phyloP scores from a whole-genome alignment of 2,113 vertebrate genomes.

The Engystomops pustulosus region DNA sequence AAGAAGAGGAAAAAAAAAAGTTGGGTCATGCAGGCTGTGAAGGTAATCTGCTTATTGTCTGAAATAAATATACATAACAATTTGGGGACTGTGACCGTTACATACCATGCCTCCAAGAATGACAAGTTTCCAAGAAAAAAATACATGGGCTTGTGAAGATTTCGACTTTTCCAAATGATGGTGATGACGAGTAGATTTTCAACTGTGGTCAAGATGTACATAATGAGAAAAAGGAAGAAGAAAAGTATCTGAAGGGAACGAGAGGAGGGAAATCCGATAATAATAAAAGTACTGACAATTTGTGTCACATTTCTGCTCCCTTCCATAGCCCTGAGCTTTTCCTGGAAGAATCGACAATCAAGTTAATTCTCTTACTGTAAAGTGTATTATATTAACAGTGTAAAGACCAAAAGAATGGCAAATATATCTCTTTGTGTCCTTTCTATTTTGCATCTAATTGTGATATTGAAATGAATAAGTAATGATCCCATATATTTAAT shows the following conservation, averaged over 20 bases:
- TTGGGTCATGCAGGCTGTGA: slow-evolving; percentile 58
- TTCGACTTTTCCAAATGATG: slow-evolving; percentile 3
- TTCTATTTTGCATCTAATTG: too few species aligned
- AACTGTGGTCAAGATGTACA: slow-evolving; percentile 59
- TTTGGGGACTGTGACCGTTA: slow-evolving; percentile 63
- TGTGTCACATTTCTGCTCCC: background rate
- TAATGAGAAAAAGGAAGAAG: slow-evolving; percentile 59
- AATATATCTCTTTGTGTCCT: too few species aligned
- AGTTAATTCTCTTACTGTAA: background rate
- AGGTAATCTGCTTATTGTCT: slow-evolving; percentile 55
- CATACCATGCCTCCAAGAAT: slow-evolving; percentile 64
- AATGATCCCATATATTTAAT: too few species aligned
- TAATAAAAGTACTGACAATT: slow-evolving; percentile 52
- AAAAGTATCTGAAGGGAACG: slow-evolving; percentile 59
- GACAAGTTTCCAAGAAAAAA: slow-evolving; percentile 61
- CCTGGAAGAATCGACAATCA: background rate
- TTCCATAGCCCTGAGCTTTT: background rate
- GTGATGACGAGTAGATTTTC: slow-evolving; percentile 59
- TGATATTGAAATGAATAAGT: too few species aligned
- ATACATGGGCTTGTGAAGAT: slow-evolving; percentile 66
- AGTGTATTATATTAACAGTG: background rate
- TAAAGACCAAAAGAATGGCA: too few species aligned
- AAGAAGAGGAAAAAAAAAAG: slow-evolving; percentile 63
- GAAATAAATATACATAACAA: slow-evolving; percentile 38
- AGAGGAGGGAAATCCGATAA: slow-evolving; percentile 60